phyloP scores from a whole-genome alignment of 2,113 vertebrate species.

The Irena cyanogastra region DNA sequence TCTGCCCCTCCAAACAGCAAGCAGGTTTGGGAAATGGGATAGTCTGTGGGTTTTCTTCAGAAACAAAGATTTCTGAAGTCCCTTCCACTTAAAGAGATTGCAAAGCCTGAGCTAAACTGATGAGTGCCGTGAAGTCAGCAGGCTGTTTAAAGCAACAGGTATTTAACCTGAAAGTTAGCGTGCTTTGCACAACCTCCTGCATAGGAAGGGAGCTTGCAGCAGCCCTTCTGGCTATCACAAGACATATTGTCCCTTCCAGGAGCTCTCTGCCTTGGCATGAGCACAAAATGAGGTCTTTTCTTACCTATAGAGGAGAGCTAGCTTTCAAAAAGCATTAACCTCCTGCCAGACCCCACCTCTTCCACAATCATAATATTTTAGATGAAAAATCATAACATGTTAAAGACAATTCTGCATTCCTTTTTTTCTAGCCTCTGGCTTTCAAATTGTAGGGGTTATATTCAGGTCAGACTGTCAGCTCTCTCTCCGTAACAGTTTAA shows the following conservation, averaged over 20 bases:
- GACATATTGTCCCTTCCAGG: not conserved
- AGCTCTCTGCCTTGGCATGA: not conserved
- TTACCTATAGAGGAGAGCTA: not conserved
- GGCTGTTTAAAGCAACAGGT: not conserved
- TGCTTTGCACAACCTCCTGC: not conserved
- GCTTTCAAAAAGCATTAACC: not conserved
- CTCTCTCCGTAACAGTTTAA: not conserved
- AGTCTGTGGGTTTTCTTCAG: not conserved
- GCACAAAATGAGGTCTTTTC: not conserved
- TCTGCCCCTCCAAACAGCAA: not conserved
- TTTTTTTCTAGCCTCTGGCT: conserved; percentile 35
- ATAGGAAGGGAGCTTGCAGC: not conserved
- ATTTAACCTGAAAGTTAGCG: not conserved
- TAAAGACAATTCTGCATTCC: not conserved
- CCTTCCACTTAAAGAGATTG: not conserved
- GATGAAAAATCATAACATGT: conserved; percentile 18
- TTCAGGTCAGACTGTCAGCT: conserved; percentile 50
- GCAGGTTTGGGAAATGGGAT: fast-evolving
- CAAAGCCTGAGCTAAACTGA: not conserved
- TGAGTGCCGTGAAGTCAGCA: not conserved
- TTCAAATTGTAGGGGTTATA: not conserved
- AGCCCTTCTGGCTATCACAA: not conserved
- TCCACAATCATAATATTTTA: conserved; percentile 25
- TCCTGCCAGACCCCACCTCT: not conserved
- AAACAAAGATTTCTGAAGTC: not conserved